Evolutionary conservation across 2,888 invertebrate species (phyloP), one percentile per base, ranked within the genome.

Genomic region (Sarcophaga caerulescens): DNA sequence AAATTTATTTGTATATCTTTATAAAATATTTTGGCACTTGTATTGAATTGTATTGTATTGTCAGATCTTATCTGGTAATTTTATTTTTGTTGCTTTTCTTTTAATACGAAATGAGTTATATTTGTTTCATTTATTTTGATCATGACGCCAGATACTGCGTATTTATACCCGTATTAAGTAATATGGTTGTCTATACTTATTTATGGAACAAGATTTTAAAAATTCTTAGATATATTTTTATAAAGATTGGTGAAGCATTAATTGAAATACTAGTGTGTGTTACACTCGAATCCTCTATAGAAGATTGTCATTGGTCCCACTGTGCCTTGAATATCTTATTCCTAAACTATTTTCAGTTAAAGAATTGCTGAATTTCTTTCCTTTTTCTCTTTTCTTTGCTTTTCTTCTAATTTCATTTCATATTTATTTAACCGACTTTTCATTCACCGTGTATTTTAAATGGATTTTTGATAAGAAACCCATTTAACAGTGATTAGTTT

Each of bases 121-220:
- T 63, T 73, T 66, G 59, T 59, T 71, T 63, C 23, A 63, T 78
- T 78, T 23, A 71, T 71, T n/a, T n/a, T 71, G 79, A 66, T 66
- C 66, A 47, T 73, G 66, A 60, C 66, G 17, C 45, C 11, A 66
- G 35, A 35, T 35, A 35, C 35, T 35, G 35, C 35, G 35, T 35
- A 35, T 2, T 35, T 35, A 57, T n/a, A 5, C 6, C n/a, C n/a
- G 35, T 35, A 35, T 35, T 35, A 35, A 35, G 35, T 35, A 35
- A 35, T 35, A 2, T 35, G 35, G 8, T 35, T 35, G 35, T 10
- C 10, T 35, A 35, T 35, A 35, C 35, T 35, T 35, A 10, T 8
- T 35, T 35, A 35, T 35, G 35, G 8, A 8, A 35, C 35, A 35
- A 8, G 35, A 35, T 35, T 35, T 35, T 2, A 35, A 35, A 35